phyloP scores from a whole-genome alignment of 1,140 invertebrate species.

The Megathymus violae region DNA sequence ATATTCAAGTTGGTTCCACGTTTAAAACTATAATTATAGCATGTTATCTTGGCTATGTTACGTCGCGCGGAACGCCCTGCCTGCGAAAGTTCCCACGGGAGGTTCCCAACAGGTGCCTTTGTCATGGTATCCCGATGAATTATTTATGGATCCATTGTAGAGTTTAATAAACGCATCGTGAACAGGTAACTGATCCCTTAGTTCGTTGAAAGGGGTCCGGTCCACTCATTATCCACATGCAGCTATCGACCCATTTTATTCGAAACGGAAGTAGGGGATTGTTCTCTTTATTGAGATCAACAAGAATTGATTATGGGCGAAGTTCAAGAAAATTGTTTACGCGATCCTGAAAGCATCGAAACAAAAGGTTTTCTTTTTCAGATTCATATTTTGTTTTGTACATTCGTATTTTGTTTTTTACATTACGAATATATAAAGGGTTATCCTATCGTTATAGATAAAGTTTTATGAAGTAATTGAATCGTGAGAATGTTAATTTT shows the following conservation, averaged over 20 bases:
- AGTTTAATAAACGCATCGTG: constrained; percentile 28
- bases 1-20: constrained; percentile 15
- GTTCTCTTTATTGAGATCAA: no score
- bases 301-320: no score
- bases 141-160: constrained; percentile 54
- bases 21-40: constrained; percentile 22
- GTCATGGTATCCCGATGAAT: constrained; percentile 48
- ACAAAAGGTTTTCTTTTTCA: no score
- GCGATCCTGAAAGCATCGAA: no score
- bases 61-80: constrained; percentile 52
- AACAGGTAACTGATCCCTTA: constrained; percentile 31
- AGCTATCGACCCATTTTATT: constrained; percentile 12
- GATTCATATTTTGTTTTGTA: no score
- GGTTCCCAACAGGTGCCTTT: constrained; percentile 49
- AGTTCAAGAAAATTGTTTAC: no score
- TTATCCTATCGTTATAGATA: no score
- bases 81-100: constrained; percentile 63
- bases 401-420: no score
- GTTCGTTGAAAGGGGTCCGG: constrained; percentile 12
- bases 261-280: constrained; percentile 20
- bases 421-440: no score
- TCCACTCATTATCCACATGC: constrained; percentile 15
- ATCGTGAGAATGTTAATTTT: constrained; percentile 14
- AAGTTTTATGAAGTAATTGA: not conserved
- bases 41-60: constrained; percentile 31